Evolutionary conservation across 92 coral and sea anemone genomes (phyloP).

Genomic region (Zoanthus gigantus): DNA sequence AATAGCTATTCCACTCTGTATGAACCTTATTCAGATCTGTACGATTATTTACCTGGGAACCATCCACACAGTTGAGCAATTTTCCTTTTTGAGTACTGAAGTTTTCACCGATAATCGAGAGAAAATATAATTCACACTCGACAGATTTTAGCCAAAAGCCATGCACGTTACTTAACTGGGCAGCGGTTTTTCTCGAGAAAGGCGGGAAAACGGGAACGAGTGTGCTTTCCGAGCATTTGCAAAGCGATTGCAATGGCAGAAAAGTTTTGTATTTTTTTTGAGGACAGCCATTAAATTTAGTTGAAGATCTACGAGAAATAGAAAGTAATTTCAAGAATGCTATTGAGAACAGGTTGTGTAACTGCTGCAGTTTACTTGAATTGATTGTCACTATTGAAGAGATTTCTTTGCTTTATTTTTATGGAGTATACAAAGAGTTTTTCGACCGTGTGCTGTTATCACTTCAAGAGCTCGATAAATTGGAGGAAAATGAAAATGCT

Average conservation of each 20-base stretch:
- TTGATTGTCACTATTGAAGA: conserved; percentile 2
- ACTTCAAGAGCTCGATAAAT: background rate
- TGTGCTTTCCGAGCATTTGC: background rate
- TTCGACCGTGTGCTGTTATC: background rate
- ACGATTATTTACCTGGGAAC: too few species aligned
- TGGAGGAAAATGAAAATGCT: conserved; percentile 2
- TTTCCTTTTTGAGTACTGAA: too few species aligned
- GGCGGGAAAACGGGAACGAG: background rate
- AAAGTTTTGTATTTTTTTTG: background rate
- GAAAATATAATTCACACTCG: too few species aligned
- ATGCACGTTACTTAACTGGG: conserved; percentile 32
- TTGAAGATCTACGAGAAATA: background rate
- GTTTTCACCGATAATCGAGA: too few species aligned
- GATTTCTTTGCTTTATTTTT: background rate
- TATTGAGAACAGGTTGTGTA: background rate
- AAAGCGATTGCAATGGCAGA: background rate
- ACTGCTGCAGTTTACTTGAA: conserved; percentile 6
- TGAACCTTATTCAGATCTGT: too few species aligned
- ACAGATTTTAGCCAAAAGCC: too few species aligned
- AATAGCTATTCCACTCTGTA: too few species aligned
- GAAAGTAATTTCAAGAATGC: background rate
- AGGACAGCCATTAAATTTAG: background rate
- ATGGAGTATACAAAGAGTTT: background rate
- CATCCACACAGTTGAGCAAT: too few species aligned
- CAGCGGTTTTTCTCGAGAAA: background rate